Base-by-base conservation (phyloP, 1,140 invertebrate species). In the Drosophila ficusphila region DNA sequence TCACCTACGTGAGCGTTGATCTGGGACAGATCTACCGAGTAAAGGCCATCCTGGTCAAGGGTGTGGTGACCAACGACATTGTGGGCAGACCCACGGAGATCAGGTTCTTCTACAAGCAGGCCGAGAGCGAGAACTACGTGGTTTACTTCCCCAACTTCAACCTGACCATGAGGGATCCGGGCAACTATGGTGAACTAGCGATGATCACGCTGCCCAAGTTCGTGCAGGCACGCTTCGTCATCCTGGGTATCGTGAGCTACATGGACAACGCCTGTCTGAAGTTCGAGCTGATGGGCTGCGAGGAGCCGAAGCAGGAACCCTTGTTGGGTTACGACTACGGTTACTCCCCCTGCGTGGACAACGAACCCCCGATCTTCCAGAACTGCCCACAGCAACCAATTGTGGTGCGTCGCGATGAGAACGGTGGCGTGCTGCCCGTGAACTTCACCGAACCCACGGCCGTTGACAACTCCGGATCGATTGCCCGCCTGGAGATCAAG, bases 111-210 rank as follows among this genome's bases (percentile, higher is more conserved):
- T 99, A 99, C 91, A 99, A 99, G 92, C 96, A 97, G 92, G 94
- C 96, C 3, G 97, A 98, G 92, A 95, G 92, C 74, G 97, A 98
- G 90, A 98, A 98, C 82, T 99, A 98, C 81, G 97, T 98, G 5
- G 97, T 98, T 0, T 99, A 99, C 78, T 98, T 98, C 93, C 97
- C 98, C 9, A 98, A 98, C 82, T 98, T 98, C 90, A 98, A 98
- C 91, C 91, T 98, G 18, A 98, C 97, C 0, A 97, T 97, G 94
- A 93, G 97, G 65, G 97, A 98, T 91, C 97, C 97, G 19, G 97
- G 97, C 73, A 97, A 97, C 89, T 98, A 97, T 90, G 97, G 97
- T 47, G 97, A 98, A 93, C 91, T 99, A 31, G 97, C 98, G 2
- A 98, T 98, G 96, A 98, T 99, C 44, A 97, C 97, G 4, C 91